Evolutionary conservation across 1,140 invertebrate genomes (phyloP), one percentile per base, ranked within the genome.

Genomic region (Drosophila asahinai): DNA sequence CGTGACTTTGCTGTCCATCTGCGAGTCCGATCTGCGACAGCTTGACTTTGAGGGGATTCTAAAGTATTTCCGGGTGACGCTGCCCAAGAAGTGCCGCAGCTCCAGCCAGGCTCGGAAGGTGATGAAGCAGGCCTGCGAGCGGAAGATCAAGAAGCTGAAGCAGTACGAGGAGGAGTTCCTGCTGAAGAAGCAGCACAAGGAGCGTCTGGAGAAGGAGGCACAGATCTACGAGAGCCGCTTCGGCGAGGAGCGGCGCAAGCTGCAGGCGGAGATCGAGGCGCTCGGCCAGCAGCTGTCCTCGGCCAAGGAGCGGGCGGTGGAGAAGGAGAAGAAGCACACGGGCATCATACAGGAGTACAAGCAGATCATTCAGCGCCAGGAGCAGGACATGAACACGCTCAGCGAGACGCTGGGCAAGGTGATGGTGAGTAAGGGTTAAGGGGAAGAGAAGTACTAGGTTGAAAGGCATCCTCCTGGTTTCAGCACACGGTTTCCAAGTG

Each of bases 11-110:
- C 94, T 99, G 38, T 98, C 96, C 91, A 97, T 98, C 91, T 98
- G 97, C 52, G 96, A 97, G 86, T 97, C 98, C 79, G 99, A 99
- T 91, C 94, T 99, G n/a, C 94, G 99, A 33, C 95, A 96, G 64
- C 94, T 98, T 51, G 99, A 99, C 94, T 99, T 99, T 93, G 99
- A 99, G 94, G 93, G 99, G 95, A 95, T 99, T 96, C 93, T 98
- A 5, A 98, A 98, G 92, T 97, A 97, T 93, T 98, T 98, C 92
- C 96, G 99, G 59, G 98, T 99, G 2, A 97, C 97, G 15, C 94
- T 99, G 64, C 99, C 99, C 14, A 99, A 99, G 93, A 98, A 98
- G 91, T 99, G 98, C 92, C 95, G 98, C 49, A 97, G 96, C 27
- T 97, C 99, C 93, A 97, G 98, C 82, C 95, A 96, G 3, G 97